These are phyloP conservation scores for Pteria penguin DNA, from an alignment of 2,888 invertebrate species.

Conservation along the genomic window DNA sequence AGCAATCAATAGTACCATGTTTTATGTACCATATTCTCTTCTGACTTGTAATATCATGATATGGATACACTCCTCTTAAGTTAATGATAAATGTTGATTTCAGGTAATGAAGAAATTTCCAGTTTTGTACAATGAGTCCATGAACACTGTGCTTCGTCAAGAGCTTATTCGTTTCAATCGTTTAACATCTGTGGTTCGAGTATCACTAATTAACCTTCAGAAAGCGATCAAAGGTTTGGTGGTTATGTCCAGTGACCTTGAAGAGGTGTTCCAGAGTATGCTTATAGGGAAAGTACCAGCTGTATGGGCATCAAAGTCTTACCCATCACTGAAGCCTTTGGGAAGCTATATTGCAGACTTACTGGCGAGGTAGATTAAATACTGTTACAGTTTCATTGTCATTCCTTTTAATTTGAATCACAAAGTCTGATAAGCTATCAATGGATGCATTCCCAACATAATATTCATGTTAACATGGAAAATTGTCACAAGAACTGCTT, in stretches of 20 bases:
- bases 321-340: slow-evolving; percentile 80
- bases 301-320: slow-evolving; percentile 80
- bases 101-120: slow-evolving; percentile 80
- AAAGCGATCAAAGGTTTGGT: slow-evolving; percentile 80
- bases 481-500: too few relatives aligned
- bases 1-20: too few relatives aligned
- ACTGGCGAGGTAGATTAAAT: slow-evolving; percentile 84
- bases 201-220: slow-evolving; percentile 76
- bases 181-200: slow-evolving; percentile 76
- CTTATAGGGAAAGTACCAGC: slow-evolving; percentile 79
- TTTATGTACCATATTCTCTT: too few relatives aligned
- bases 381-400: too few relatives aligned
- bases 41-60: too few relatives aligned
- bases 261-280: slow-evolving; percentile 80
- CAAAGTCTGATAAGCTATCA: too few relatives aligned
- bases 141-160: slow-evolving; percentile 80
- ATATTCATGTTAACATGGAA: too few relatives aligned
- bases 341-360: slow-evolving; percentile 81
- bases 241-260: slow-evolving; percentile 80
- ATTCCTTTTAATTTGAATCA: too few relatives aligned
- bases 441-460: too few relatives aligned
- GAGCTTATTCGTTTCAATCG: slow-evolving; percentile 80
- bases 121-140: slow-evolving; percentile 79
- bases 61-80: too few relatives aligned
- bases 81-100: slow-evolving; percentile 2